These are phyloP conservation scores for Oreocharis arfaki DNA, from an alignment of 2,113 vertebrate species.

Conservation along the genomic window DNA sequence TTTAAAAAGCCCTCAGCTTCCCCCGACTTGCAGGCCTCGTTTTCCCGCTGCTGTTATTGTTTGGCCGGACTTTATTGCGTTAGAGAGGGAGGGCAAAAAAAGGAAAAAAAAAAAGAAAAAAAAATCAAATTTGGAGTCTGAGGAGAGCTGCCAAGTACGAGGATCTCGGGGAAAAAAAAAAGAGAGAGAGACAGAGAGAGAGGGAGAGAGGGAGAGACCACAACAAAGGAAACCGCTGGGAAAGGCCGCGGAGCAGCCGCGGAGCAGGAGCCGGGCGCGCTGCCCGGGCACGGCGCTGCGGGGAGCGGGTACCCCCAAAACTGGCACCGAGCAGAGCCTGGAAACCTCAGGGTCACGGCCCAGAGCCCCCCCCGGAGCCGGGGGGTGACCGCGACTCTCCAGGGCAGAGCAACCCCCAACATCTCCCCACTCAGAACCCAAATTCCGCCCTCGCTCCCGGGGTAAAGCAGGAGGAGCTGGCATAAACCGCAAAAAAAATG, in stretches of 20 bases:
- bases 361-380: no score
- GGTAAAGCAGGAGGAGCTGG: accelerated
- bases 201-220: no score
- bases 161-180: not conserved
- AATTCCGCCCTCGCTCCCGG: accelerated
- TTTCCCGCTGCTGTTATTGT: not conserved
- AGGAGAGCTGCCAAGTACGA: not conserved
- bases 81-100: not conserved
- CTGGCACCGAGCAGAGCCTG: not conserved
- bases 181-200: not conserved
- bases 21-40: not conserved
- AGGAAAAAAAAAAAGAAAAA: not conserved
- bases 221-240: not conserved
- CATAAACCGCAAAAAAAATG: accelerated
- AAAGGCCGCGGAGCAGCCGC: not conserved
- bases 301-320: not conserved
- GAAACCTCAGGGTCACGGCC: not conserved
- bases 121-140: not conserved
- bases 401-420: not conserved
- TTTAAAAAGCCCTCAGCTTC: not conserved
- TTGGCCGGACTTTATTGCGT: not conserved
- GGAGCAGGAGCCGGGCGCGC: not conserved
- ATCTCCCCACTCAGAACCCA: accelerated
- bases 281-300: not conserved
- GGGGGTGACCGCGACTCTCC: accelerated